These are phyloP conservation scores for Cheilosia soror DNA, from an alignment of 2,888 invertebrate genomes.

Conservation along the genomic window DNA sequence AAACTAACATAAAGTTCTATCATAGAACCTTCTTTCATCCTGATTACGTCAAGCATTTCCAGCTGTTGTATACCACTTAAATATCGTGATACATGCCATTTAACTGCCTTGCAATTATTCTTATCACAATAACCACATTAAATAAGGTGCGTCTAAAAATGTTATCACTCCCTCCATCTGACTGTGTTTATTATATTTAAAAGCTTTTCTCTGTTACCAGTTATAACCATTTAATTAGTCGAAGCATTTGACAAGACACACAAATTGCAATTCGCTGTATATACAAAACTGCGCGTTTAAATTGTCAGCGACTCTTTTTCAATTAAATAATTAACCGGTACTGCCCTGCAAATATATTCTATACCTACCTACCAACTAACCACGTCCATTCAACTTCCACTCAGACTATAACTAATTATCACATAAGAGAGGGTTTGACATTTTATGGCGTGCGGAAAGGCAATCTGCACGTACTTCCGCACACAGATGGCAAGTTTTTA, in stretches of 20 bases:
- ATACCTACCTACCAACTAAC: neutral
- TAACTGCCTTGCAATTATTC: no score
- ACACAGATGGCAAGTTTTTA: neutral
- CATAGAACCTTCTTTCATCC: no score
- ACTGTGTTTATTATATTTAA: neutral
- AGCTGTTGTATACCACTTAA: no score
- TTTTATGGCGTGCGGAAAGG: conserved; percentile 7
- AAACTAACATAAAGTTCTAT: no score
- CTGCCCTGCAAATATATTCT: neutral
- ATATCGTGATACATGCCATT: no score
- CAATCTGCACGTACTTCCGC: neutral
- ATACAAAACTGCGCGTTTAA: neutral
- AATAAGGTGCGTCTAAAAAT: no score
- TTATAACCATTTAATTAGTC: conserved; percentile 5
- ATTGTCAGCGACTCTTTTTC: neutral
- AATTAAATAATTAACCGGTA: neutral
- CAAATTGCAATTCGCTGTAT: neutral
- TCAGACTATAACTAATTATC: neutral
- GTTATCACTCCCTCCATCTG: neutral
- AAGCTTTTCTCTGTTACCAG: conserved; percentile 18
- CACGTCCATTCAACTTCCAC: neutral
- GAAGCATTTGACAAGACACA: conserved; percentile 2
- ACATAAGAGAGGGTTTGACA: conserved; percentile 6
- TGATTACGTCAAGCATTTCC: no score
- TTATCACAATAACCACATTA: no score